These are phyloP conservation scores for Pammene aurita DNA, from an alignment of 2,888 invertebrate species.

Conservation along the genomic window DNA sequence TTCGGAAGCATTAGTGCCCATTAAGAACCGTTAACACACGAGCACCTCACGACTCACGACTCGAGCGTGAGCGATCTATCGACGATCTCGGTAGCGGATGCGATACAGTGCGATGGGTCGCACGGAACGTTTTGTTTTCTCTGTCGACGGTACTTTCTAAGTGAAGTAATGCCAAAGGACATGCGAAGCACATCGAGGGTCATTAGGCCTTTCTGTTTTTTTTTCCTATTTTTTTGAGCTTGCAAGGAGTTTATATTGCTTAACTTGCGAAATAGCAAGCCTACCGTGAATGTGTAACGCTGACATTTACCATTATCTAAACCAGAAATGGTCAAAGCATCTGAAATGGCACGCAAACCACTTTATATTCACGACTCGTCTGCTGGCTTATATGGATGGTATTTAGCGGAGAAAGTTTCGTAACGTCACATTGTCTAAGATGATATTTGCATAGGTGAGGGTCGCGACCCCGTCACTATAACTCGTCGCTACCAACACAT, in stretches of 20 bases:
- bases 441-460: slow-evolving; percentile 52
- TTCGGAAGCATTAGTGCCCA: slow-evolving; percentile 83
- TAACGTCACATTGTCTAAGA: slow-evolving; percentile 42
- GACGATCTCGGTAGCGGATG: slow-evolving; percentile 77
- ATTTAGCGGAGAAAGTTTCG: slow-evolving; percentile 42
- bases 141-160: slow-evolving; percentile 47
- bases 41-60: slow-evolving; percentile 79
- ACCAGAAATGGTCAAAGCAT: slow-evolving; percentile 36
- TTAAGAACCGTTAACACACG: slow-evolving; percentile 82
- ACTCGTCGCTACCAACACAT: slow-evolving; percentile 71
- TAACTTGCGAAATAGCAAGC: slow-evolving; percentile 24
- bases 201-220: slow-evolving; percentile 1
- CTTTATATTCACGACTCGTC: slow-evolving; percentile 39
- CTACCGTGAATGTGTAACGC: slow-evolving; percentile 34
- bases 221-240: slow-evolving; percentile 1
- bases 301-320: slow-evolving; percentile 39
- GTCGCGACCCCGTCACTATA: slow-evolving; percentile 61
- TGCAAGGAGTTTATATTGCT: slow-evolving; percentile 10
- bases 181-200: slow-evolving; percentile 7
- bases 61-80: slow-evolving; percentile 77
- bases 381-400: slow-evolving; percentile 33
- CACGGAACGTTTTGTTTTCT: slow-evolving; percentile 67
- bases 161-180: slow-evolving; percentile 16
- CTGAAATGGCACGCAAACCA: slow-evolving; percentile 31
- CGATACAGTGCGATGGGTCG: slow-evolving; percentile 63